Evolutionary conservation across 2,113 vertebrate species (phyloP).

Genomic region (Pelvicachromis taeniatus): DNA sequence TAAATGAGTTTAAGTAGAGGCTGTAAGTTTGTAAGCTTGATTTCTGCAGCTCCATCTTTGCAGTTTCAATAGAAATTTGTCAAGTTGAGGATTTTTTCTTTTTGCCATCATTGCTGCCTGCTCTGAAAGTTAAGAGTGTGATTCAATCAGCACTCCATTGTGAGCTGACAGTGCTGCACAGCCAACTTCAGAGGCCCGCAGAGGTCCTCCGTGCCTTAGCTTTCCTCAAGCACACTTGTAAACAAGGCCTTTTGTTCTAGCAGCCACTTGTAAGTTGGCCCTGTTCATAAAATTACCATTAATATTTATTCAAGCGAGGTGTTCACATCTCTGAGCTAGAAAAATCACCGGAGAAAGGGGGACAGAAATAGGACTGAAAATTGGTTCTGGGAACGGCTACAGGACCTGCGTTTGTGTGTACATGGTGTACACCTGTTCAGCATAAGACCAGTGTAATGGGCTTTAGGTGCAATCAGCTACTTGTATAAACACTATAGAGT

Average conservation of each 20-base stretch:
- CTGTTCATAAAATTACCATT: slow-evolving; percentile 45
- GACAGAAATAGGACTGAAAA: slow-evolving; percentile 30
- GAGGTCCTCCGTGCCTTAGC: neutral
- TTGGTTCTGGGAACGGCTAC: slow-evolving; percentile 12
- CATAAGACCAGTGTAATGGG: neutral
- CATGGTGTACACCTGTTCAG: neutral
- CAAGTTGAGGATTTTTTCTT: slow-evolving; percentile 4
- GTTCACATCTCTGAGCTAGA: slow-evolving; percentile 17
- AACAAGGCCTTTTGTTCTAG: slow-evolving; percentile 64
- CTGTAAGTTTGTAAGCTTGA: slow-evolving; percentile 42
- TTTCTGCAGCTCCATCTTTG: slow-evolving; percentile 12
- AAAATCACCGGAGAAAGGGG: slow-evolving; percentile 30
- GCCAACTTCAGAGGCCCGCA: slow-evolving; percentile 14
- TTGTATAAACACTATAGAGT: slow-evolving; percentile 25
- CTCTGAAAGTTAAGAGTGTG: slow-evolving; percentile 41
- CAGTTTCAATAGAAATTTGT: slow-evolving; percentile 13
- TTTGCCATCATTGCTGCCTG: neutral
- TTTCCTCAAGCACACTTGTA: slow-evolving; percentile 43
- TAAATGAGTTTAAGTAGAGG: slow-evolving; percentile 66
- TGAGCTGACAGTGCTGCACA: slow-evolving; percentile 24
- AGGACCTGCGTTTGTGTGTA: neutral
- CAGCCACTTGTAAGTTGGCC: slow-evolving; percentile 23
- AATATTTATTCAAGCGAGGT: slow-evolving; percentile 62
- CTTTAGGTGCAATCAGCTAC: slow-evolving; percentile 32
- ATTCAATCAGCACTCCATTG: slow-evolving; percentile 67